phyloP scores from a whole-genome alignment of 2,797 vertebrate genomes.

The Tamandua tetradactyla region DNA sequence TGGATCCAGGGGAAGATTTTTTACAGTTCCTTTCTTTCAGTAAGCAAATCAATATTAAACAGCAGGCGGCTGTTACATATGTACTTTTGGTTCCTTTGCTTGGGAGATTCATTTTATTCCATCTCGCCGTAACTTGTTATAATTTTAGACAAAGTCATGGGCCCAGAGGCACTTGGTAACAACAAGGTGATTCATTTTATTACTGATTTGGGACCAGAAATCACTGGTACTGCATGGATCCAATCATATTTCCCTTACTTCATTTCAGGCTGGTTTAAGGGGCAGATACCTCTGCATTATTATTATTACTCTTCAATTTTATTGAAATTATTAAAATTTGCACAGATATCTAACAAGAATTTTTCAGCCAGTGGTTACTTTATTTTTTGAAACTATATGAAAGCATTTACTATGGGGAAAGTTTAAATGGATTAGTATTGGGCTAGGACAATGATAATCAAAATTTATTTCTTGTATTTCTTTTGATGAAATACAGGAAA shows the following conservation, averaged over 20 bases:
- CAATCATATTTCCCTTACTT: neutral
- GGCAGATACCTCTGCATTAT: neutral
- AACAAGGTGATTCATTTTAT: neutral
- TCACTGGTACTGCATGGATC: neutral
- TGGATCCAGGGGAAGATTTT: neutral
- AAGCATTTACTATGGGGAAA: neutral
- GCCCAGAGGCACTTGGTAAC: neutral
- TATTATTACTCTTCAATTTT: no score
- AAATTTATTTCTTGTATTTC: neutral
- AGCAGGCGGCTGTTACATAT: neutral
- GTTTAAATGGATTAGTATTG: neutral
- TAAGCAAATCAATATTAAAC: neutral
- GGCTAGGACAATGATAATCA: neutral
- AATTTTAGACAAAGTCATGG: neutral
- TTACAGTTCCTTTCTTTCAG: neutral
- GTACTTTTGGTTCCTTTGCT: neutral
- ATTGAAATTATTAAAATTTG: neutral
- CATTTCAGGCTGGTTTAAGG: neutral
- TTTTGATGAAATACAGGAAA: neutral
- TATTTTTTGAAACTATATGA: neutral
- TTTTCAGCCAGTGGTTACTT: neutral
- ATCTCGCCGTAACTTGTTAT: fast-evolving
- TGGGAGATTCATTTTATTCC: neutral
- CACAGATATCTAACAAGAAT: neutral
- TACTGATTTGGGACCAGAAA: neutral